Base-by-base conservation (phyloP, 1,140 invertebrate genomes). In the Aphelinus certus region DNA sequence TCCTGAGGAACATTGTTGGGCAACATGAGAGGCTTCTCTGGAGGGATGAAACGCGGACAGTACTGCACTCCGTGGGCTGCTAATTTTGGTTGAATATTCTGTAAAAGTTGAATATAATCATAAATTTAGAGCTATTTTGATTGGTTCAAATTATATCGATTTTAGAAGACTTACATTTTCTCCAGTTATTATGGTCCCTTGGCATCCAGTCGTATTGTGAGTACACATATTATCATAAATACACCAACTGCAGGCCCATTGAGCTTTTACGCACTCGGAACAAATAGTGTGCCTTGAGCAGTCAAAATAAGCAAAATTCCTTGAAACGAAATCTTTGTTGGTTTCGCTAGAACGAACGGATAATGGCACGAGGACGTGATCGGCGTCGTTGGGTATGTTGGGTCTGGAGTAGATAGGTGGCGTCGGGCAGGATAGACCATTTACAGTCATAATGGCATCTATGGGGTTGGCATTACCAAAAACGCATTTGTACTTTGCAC, bases 201-300 rank as follows among this genome's bases (percentile, higher is more conserved):
- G 94, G 86, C 96, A 97, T 45, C 90, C 88, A 48, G 93, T 93
- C 46, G 91, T 92, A 84, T 97, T 94, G 88, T 97, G 94, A 1
- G 96, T 95, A 85, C 97, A 99, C 81, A 92, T 93, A 85, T 98
- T 98, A 80, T 97, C 96, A 84, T 96, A 96, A 66, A 98, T 94
- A 87, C 97, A 98, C 97, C 97, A 98, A 82, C 95, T 97, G 82
- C 96, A 98, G 2, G 93, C 92, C 96, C 96, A 98, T 78, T 94
- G 92, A 69, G 95, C 95, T 80, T 92, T 92, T 3, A 97, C 95
- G 86, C 96, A 98, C 53, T 93, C 92, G 60, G 92, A 91, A 85
- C 96, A 97, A 79, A 94, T 95, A 7, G 89, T 92, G 84, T 98
- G 97, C 72, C 93, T 91, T 5, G 93, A 93, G 84, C 97, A 99